Evolutionary conservation across 2,888 invertebrate genomes (phyloP).

Genomic region (Polyommatus iphigenia): DNA sequence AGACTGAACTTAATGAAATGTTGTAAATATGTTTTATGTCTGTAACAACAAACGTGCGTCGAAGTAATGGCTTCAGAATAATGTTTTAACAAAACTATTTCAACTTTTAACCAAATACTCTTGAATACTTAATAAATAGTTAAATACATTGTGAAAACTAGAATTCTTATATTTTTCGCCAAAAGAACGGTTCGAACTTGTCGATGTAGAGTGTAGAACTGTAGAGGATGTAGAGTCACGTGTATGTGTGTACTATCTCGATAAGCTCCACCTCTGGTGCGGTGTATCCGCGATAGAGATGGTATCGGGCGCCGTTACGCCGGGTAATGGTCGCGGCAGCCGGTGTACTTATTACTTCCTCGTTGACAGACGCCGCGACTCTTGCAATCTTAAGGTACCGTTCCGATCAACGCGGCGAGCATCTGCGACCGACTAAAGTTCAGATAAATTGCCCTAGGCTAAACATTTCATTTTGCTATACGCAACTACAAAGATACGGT

Average conservation of each 20-base stretch:
- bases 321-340: constrained; percentile 76
- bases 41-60: not conserved
- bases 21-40: not conserved
- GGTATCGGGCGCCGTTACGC: constrained; percentile 73
- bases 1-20: not conserved
- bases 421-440: too few relatives aligned
- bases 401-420: too few relatives aligned
- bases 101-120: too few relatives aligned
- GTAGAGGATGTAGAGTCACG: not conserved
- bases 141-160: not conserved
- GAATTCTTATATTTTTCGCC: not conserved
- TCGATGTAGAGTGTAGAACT: not conserved
- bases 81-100: too few relatives aligned
- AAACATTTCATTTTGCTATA: too few relatives aligned
- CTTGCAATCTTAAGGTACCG: not conserved
- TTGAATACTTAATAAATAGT: too few relatives aligned
- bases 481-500: too few relatives aligned
- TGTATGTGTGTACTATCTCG: constrained; percentile 43
- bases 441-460: too few relatives aligned
- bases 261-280: constrained; percentile 57
- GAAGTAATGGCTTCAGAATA: not conserved
- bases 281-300: constrained; percentile 54
- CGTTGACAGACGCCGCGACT: constrained; percentile 51
- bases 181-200: not conserved
- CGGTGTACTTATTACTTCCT: constrained; percentile 78